Percentiles rank a stretch among this genome's conserved stretches.
Conservation (phyloP, 2,888 invertebrate genomes). For the Andrena praecox region DNA sequence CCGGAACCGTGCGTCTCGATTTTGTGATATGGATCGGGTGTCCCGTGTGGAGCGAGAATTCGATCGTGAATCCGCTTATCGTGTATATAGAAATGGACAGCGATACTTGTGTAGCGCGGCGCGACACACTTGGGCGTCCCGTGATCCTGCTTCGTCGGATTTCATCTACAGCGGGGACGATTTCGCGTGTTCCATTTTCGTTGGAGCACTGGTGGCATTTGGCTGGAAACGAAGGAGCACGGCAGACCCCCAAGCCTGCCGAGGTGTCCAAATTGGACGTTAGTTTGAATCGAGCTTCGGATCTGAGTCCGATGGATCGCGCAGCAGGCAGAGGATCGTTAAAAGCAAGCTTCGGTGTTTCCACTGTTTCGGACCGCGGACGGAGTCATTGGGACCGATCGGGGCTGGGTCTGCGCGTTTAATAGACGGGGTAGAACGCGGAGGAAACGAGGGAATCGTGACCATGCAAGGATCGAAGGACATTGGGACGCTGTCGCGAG, state of each 20-base stretch:
- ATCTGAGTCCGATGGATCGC: too few relatives aligned
- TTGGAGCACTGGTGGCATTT: constrained; percentile 9
- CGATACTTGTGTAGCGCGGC: constrained; percentile 7
- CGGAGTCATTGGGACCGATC: not conserved
- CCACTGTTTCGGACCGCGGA: not conserved
- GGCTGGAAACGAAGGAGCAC: not conserved
- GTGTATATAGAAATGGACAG: constrained; percentile 40
- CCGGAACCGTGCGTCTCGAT: constrained; percentile 53
- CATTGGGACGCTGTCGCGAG: not conserved
- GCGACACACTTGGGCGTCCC: not conserved
- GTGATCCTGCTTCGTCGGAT: constrained; percentile 23
- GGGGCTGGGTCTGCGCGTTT: constrained; percentile 17
- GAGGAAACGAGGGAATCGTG: not conserved
- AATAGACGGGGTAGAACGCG: not conserved
- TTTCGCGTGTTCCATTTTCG: constrained; percentile 1
- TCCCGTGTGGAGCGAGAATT: constrained; percentile 8
- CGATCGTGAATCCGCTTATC: constrained; percentile 36
- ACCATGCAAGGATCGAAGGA: not conserved
- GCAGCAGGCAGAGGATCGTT: too few relatives aligned
- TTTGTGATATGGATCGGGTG: constrained; percentile 50
- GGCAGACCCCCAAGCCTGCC: constrained; percentile 3
- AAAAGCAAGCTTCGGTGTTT: too few relatives aligned
- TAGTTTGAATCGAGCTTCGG: not conserved
- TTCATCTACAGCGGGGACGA: constrained; percentile 12
- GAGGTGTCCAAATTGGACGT: not conserved